Evolutionary conservation across 2,797 vertebrate genomes (phyloP).

Genomic region (Anguilla megastoma): DNA sequence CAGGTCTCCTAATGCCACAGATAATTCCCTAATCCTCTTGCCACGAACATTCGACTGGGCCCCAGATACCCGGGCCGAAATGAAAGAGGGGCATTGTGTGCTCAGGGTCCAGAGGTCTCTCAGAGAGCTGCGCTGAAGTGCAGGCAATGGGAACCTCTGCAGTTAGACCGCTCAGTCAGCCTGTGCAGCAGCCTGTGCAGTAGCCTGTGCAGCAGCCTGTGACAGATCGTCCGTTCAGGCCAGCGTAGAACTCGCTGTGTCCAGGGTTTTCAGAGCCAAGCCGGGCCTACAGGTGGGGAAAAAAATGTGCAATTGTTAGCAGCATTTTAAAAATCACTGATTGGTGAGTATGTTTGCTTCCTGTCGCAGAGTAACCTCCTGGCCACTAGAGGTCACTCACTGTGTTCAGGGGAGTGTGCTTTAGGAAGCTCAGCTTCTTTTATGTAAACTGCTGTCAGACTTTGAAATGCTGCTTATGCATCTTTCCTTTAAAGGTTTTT

Average conservation of each 20-base stretch:
- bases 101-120: not conserved
- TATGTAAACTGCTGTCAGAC: not conserved
- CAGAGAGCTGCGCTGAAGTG: not conserved
- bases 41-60: not conserved
- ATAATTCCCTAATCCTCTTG: conserved; percentile 33
- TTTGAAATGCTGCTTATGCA: not conserved
- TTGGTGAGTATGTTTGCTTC: too few relatives aligned
- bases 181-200: too few relatives aligned
- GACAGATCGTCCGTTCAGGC: too few relatives aligned
- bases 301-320: too few relatives aligned
- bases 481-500: not conserved
- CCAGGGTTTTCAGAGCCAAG: too few relatives aligned
- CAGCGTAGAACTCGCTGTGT: too few relatives aligned
- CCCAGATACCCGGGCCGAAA: not conserved
- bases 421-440: not conserved
- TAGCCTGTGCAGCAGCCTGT: too few relatives aligned
- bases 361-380: too few relatives aligned
- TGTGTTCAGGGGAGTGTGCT: too few relatives aligned
- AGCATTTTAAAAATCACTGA: too few relatives aligned
- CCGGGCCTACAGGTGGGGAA: too few relatives aligned
- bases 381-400: too few relatives aligned
- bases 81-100: not conserved
- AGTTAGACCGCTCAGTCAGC: not conserved
- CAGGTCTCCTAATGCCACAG: conserved; percentile 46
- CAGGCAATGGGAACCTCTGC: not conserved